phyloP scores from a whole-genome alignment of 2,888 invertebrate species.

The Pristionchus exspectatus region DNA sequence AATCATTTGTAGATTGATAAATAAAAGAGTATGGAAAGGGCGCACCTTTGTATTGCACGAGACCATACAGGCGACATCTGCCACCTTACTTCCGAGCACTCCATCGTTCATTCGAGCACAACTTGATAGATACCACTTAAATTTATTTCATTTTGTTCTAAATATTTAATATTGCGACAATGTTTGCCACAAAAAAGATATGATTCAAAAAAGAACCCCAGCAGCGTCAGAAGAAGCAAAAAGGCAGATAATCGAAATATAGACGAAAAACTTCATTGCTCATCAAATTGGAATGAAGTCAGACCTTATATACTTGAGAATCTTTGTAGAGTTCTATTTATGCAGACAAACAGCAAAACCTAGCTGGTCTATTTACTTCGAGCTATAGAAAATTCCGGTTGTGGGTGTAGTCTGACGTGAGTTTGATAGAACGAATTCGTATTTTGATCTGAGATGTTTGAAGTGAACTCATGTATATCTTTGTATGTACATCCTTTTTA shows the following conservation, averaged over 20 bases:
- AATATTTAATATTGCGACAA: neutral
- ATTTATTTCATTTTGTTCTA: no score
- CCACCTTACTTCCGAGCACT: neutral
- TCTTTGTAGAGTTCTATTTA: no score
- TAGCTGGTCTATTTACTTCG: no score
- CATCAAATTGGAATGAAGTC: neutral
- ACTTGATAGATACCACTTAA: no score
- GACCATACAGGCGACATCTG: neutral
- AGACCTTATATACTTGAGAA: neutral
- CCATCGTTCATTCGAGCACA: constrained; percentile 12
- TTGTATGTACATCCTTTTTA: no score
- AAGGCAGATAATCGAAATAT: neutral
- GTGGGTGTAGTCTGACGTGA: neutral
- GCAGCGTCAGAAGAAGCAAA: neutral
- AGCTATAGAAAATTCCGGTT: neutral
- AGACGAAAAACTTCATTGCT: neutral
- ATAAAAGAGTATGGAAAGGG: neutral
- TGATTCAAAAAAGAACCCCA: neutral
- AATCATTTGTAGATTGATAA: neutral
- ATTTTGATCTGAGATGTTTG: no score
- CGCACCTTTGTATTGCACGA: neutral
- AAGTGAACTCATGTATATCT: no score
- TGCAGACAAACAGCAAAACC: no score
- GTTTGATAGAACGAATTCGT: neutral
- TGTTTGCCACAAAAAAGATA: neutral